These are phyloP conservation scores for Drosophila dunni DNA, from an alignment of 1,140 invertebrate genomes.

Conservation along the genomic window DNA sequence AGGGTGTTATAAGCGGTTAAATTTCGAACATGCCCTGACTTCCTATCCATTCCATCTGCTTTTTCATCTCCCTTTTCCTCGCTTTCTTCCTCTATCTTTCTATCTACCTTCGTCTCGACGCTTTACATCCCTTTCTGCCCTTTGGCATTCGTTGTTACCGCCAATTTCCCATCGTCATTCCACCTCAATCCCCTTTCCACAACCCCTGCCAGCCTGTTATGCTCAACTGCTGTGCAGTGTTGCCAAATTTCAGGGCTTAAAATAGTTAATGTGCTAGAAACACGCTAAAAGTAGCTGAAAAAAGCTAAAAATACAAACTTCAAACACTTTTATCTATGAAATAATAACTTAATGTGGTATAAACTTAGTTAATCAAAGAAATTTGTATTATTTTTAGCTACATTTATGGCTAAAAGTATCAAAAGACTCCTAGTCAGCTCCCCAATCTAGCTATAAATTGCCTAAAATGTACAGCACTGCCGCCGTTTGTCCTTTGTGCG, in stretches of 20 bases:
- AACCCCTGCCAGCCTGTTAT: background rate
- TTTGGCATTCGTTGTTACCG: conserved; percentile 43
- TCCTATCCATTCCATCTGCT: background rate
- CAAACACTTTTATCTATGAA: too few relatives aligned
- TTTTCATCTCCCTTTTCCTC: background rate
- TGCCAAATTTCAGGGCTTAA: too few relatives aligned
- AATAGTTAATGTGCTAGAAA: too few relatives aligned
- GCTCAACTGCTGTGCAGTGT: background rate
- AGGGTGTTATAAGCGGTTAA: conserved; percentile 78
- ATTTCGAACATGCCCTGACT: conserved; percentile 55
- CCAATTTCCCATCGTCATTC: conserved; percentile 48
- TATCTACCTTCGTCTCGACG: conserved; percentile 27
- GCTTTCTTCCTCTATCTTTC: background rate
- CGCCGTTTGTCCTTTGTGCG: conserved; percentile 74
- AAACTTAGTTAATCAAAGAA: too few relatives aligned
- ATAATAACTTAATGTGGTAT: too few relatives aligned
- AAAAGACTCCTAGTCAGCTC: too few relatives aligned
- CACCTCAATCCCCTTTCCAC: background rate
- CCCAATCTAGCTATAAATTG: too few relatives aligned
- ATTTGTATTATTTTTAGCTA: too few relatives aligned
- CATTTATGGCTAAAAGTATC: too few relatives aligned
- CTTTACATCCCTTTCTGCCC: conserved; percentile 4
- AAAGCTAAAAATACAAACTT: too few relatives aligned
- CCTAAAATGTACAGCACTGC: background rate
- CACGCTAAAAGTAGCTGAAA: too few relatives aligned